A percentile compares a stretch with the other conserved stretches of the same genome.
Conservation (phyloP, 2,888 invertebrate species). For the Heliconius cydno region DNA sequence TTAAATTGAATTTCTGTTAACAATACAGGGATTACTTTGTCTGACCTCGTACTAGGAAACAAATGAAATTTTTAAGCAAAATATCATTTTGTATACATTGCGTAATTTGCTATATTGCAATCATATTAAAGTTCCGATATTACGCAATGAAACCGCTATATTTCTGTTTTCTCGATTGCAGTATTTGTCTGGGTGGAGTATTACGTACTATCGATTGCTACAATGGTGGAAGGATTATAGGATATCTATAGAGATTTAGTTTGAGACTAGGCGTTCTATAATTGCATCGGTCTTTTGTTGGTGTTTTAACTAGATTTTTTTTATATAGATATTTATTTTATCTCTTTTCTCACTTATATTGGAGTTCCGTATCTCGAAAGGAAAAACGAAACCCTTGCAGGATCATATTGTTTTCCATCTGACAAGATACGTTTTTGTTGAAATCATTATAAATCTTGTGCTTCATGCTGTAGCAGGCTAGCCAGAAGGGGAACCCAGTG, state of each 20-base stretch:
- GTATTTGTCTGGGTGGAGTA: constrained; percentile 10
- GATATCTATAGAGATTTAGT: constrained; percentile 70
- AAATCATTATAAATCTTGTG: neutral
- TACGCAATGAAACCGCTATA: constrained; percentile 51
- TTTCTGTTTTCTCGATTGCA: neutral
- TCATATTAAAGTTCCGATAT: constrained; percentile 25
- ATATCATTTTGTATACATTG: constrained; percentile 48
- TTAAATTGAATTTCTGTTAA: constrained; percentile 81
- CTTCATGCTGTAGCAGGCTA: no score
- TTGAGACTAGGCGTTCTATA: constrained; percentile 53
- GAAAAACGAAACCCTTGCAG: neutral
- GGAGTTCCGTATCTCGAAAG: neutral
- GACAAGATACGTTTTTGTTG: neutral
- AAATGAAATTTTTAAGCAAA: constrained; percentile 36
- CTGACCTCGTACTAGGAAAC: constrained; percentile 56
- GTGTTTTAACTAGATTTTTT: neutral
- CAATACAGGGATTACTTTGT: constrained; percentile 81
- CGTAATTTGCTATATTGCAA: constrained; percentile 30
- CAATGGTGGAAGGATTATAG: constrained; percentile 69
- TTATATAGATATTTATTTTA: neutral
- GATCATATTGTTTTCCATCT: neutral
- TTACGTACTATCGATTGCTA: constrained; percentile 63
- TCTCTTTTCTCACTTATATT: neutral
- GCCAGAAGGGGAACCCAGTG: no score
- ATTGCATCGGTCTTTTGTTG: constrained; percentile 4